Conservation (phyloP, 1,140 invertebrate species). For the Tetranychus urticae region DNA sequence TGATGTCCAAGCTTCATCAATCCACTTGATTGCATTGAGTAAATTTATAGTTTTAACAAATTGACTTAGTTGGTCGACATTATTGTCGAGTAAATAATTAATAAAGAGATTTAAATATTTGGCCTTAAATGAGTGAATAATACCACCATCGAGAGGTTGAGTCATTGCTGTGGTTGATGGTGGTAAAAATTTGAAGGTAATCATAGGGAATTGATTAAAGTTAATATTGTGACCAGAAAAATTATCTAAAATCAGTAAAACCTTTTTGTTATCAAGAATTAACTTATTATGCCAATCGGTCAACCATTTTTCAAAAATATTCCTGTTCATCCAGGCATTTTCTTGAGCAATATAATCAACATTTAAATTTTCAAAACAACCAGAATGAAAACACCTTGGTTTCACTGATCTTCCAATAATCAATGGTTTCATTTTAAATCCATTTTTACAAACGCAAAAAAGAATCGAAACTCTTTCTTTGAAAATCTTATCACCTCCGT, state of each 20-base stretch:
- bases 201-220: not conserved
- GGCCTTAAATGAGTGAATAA: not conserved
- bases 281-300: not conserved
- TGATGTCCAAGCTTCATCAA: too few relatives aligned
- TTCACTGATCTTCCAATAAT: not conserved
- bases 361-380: not conserved
- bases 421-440: not conserved
- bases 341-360: not conserved
- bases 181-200: not conserved
- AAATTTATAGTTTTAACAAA: too few relatives aligned
- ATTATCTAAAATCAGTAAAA: not conserved
- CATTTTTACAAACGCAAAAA: not conserved
- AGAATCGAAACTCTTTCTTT: not conserved
- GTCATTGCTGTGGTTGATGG: not conserved
- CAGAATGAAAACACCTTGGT: not conserved
- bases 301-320: not conserved
- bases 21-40: too few relatives aligned
- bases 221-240: not conserved
- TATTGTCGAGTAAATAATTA: too few relatives aligned
- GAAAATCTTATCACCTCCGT: not conserved
- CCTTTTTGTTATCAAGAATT: not conserved
- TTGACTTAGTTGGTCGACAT: too few relatives aligned
- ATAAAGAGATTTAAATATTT: not conserved
- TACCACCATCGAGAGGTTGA: not conserved
- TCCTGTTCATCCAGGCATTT: not conserved